phyloP scores from a whole-genome alignment of 2,113 vertebrate genomes.

The Sceloporus tristichus region DNA sequence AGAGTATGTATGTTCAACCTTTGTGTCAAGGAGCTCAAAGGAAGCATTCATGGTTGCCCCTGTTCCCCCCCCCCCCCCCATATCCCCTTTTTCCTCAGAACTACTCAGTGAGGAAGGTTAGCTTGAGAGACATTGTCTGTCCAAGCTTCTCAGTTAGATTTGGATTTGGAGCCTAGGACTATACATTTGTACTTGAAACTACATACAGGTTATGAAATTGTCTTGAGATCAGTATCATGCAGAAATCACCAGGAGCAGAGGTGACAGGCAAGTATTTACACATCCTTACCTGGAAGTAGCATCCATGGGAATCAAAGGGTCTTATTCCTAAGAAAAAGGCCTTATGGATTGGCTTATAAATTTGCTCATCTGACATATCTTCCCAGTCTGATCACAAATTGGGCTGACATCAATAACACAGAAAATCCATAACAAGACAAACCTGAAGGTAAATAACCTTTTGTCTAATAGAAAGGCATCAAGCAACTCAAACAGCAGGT shows the following conservation, averaged over 20 bases:
- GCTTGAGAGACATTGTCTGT: background rate
- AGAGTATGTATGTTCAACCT: no score
- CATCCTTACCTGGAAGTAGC: background rate
- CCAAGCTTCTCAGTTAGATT: background rate
- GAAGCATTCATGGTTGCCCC: no score
- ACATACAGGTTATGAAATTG: background rate
- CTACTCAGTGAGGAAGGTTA: background rate
- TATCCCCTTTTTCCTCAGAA: background rate
- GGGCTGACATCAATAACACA: background rate
- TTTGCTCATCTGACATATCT: background rate
- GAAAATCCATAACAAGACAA: background rate
- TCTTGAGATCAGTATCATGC: background rate
- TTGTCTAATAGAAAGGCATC: background rate
- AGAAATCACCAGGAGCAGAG: background rate
- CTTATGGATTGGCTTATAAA: background rate
- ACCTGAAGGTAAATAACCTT: background rate
- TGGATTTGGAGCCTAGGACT: background rate
- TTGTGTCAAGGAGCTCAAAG: no score
- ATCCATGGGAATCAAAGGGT: background rate
- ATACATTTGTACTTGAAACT: background rate
- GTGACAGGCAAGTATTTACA: background rate
- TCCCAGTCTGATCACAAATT: background rate
- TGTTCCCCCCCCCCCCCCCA: no score
- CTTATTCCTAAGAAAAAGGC: background rate
- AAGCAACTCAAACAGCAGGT: background rate